Conservation (phyloP, 2,113 vertebrate genomes). For the Rafetus swinhoei region DNA sequence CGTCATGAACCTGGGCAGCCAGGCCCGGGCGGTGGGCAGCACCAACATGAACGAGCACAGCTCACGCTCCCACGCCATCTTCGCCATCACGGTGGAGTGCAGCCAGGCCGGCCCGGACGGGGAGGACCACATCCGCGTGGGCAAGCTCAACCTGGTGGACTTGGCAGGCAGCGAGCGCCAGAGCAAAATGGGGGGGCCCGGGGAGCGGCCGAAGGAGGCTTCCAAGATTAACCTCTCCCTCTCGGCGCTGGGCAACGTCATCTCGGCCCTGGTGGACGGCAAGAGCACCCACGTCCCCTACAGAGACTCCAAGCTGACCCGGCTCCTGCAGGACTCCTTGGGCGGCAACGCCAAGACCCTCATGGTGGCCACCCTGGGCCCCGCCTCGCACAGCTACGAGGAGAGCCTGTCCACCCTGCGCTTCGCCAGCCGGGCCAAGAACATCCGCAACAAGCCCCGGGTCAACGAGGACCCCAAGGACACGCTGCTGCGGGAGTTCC, state of each 20-base stretch:
- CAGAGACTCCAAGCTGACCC: constrained; percentile 97
- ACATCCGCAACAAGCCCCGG: constrained; percentile 95
- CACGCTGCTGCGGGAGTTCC: constrained; percentile 93
- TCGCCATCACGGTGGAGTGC: constrained; percentile 93
- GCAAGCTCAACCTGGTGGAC: constrained; percentile 97
- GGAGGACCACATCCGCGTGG: constrained; percentile 94
- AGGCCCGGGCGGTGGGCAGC: constrained; percentile 90
- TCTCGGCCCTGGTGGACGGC: constrained; percentile 92
- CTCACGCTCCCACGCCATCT: constrained; percentile 95
- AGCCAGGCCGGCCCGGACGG: constrained; percentile 90
- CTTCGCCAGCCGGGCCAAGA: constrained; percentile 95
- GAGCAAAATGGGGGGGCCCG: constrained; percentile 86
- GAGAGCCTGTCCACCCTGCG: constrained; percentile 94
- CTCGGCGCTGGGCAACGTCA: constrained; percentile 94
- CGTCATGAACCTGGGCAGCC: constrained; percentile 95
- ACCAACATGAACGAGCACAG: constrained; percentile 97
- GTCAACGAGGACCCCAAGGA: constrained; percentile 98
- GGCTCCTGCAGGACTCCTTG: constrained; percentile 94
- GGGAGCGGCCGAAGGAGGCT: constrained; percentile 91
- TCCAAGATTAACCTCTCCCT: constrained; percentile 98
- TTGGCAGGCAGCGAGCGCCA: constrained; percentile 96
- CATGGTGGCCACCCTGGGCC: constrained; percentile 95
- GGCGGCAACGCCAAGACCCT: constrained; percentile 96
- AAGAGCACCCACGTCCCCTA: constrained; percentile 94
- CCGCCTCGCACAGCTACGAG: constrained; percentile 88